Evolutionary conservation across 1,140 invertebrate species (phyloP).

Genomic region (Cepaea nemoralis): DNA sequence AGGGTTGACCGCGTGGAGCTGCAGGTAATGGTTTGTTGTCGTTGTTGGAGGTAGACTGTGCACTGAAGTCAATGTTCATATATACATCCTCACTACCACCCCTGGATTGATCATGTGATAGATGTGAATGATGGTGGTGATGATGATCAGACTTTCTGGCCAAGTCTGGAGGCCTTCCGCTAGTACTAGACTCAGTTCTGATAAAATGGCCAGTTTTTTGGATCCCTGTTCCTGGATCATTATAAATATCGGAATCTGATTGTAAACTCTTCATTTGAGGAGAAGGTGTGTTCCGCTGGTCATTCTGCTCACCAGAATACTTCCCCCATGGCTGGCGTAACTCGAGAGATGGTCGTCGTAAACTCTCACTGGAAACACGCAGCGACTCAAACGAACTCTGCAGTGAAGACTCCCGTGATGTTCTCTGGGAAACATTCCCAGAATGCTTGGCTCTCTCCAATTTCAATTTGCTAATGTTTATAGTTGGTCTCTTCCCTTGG

Average conservation of each 20-base stretch:
- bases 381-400: constrained; percentile 56
- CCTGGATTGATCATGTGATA: not conserved
- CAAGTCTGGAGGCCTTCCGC: constrained; percentile 33
- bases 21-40: not conserved
- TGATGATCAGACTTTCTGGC: constrained; percentile 40
- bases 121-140: constrained; percentile 8
- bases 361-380: constrained; percentile 58
- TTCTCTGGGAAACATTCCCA: constrained; percentile 48
- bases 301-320: constrained; percentile 21
- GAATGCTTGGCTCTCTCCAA: constrained; percentile 55
- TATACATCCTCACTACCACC: not conserved
- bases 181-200: constrained; percentile 26
- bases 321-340: constrained; percentile 45
- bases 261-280: constrained; percentile 38
- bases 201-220: constrained; percentile 31
- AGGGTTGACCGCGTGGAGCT: not conserved
- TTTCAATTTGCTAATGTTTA: constrained; percentile 46
- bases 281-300: constrained; percentile 51
- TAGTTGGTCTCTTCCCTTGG: constrained; percentile 53
- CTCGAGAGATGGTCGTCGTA: constrained; percentile 53
- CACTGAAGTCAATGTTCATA: constrained; percentile 24
- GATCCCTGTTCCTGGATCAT: constrained; percentile 46
- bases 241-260: constrained; percentile 51
- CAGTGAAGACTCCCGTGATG: constrained; percentile 59
- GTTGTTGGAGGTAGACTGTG: not conserved